Conservation (phyloP, 2,113 vertebrate genomes). For the Halichoeres trimaculatus region DNA sequence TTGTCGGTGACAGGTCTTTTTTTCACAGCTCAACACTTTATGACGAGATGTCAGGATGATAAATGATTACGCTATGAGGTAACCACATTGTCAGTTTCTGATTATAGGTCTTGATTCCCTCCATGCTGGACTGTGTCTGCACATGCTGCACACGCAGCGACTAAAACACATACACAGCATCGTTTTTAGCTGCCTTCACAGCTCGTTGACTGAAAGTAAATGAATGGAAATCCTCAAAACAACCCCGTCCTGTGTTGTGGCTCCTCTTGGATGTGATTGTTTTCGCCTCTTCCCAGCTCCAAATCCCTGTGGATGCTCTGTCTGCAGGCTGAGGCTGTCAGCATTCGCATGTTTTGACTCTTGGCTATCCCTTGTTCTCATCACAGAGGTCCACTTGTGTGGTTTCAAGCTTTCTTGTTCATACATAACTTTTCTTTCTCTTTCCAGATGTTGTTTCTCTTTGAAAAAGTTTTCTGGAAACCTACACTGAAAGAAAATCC, state of each 20-base stretch:
- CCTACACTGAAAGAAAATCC: background rate
- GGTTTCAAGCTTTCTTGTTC: conserved; percentile 14
- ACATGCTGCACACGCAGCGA: background rate
- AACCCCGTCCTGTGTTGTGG: background rate
- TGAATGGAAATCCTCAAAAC: background rate
- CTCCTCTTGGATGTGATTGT: background rate
- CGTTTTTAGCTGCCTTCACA: background rate
- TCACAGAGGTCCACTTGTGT: conserved; percentile 13
- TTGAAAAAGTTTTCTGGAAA: background rate
- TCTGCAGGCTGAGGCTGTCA: conserved; percentile 5
- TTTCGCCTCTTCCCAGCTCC: background rate
- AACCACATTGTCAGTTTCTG: conserved; percentile 34
- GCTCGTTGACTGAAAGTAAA: conserved; percentile 9
- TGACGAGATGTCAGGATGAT: conserved; percentile 46
- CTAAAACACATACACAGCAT: background rate
- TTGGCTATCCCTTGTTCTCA: conserved; percentile 2
- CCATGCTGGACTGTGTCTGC: conserved; percentile 28
- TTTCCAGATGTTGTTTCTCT: conserved; percentile 22
- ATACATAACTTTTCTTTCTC: background rate
- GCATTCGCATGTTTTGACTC: conserved; percentile 18
- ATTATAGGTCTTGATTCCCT: conserved; percentile 45
- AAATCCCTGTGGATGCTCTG: background rate
- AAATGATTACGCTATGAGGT: conserved; percentile 49
- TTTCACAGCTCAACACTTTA: conserved; percentile 6
- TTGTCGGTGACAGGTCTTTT: background rate